Evolutionary conservation across 2,888 invertebrate species (phyloP).

Genomic region (Unio delphinus): DNA sequence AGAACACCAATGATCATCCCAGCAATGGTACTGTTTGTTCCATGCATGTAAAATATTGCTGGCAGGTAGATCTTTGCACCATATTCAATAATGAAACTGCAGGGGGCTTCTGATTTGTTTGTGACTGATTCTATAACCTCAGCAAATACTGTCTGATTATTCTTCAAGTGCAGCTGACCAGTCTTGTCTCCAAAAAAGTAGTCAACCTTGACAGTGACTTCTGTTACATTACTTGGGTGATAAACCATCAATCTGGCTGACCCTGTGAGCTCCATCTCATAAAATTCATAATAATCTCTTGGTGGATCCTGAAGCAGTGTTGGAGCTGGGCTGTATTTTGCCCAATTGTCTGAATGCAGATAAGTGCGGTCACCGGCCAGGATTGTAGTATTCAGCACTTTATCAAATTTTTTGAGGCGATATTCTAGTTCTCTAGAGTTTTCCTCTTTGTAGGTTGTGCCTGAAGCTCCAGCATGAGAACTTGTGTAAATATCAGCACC

Average conservation of each 20-base stretch:
- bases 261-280: conserved; percentile 56
- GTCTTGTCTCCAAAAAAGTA: conserved; percentile 56
- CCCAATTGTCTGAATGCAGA: conserved; percentile 46
- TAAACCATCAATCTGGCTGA: conserved; percentile 45
- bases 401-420: conserved; percentile 53
- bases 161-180: conserved; percentile 46
- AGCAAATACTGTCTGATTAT: conserved; percentile 48
- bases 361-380: conserved; percentile 53
- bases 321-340: conserved; percentile 43
- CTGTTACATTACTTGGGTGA: conserved; percentile 33
- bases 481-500: conserved; percentile 28
- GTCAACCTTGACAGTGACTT: conserved; percentile 44
- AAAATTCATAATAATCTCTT: conserved; percentile 44
- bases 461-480: conserved; percentile 52
- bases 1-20: conserved; percentile 48
- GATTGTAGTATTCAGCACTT: conserved; percentile 49
- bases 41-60: conserved; percentile 54
- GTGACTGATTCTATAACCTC: conserved; percentile 52
- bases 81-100: conserved; percentile 51
- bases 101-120: conserved; percentile 56
- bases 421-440: conserved; percentile 53
- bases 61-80: conserved; percentile 52
- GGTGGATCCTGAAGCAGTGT: conserved; percentile 46
- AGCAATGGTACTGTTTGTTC: conserved; percentile 50
- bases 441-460: conserved; percentile 57